Evolutionary conservation across 2,888 invertebrate genomes (phyloP), one percentile per base, ranked within the genome.

Genomic region (Eudasyphora cyanicolor): DNA sequence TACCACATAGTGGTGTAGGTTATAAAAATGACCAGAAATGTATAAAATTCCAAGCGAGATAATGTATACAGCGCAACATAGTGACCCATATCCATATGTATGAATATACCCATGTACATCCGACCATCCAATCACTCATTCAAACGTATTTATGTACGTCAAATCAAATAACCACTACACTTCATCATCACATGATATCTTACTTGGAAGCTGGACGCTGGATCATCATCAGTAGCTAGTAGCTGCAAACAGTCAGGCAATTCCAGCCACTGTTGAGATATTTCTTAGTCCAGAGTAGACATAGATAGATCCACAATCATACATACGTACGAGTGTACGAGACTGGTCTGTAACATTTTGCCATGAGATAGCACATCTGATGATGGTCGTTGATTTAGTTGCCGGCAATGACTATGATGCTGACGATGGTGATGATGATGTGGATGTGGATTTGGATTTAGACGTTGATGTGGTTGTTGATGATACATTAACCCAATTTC

Each of bases 401-500:
- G n/a, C n/a, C n/a, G n/a, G n/a, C n/a, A n/a, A n/a, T n/a, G n/a
- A n/a, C n/a, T n/a, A n/a, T n/a, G n/a, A n/a, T 60, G 6, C 17
- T 19, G 32, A 32, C 17, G 35, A 35, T 12, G 64, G 14, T 24
- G 35, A 35, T 64, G 64, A 21, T 21, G 64, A 64, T 70, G 49
- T 3, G 5, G 29, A 6, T 14, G 19, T 7, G 14, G 32, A 32
- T 32, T 10, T 17, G 29, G 62, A 17, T 38, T 8, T 35, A 4
- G 64, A 24, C 32, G 70, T 32, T 51, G 51, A 6, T 51, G 51
- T 35, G 5, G 35, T 21, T 21, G 64, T 19, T 42, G 67, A 42
- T 67, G 67, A 67, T 67, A 67, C 38, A 67, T 67, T 67, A 42
- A 67, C 67, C 67, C 67, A 67, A 21, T 67, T 67, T 67, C 42